Conservation (phyloP, 2,113 vertebrate species). For the Dipodomys stephensi region DNA sequence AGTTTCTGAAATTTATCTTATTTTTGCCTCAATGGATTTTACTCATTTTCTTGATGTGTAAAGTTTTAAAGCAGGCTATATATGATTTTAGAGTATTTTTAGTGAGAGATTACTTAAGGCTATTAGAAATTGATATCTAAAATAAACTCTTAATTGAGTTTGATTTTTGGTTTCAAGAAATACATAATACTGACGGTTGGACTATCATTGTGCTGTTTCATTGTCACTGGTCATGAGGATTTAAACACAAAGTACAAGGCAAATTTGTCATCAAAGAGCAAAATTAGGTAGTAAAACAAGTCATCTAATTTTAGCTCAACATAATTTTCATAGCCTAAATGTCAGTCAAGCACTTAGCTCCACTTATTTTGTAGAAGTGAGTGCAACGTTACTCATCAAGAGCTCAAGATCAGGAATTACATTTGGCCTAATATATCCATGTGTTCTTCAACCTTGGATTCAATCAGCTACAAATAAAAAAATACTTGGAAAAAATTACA, state of each 20-base stretch:
- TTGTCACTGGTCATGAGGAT: neutral
- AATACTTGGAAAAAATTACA: neutral
- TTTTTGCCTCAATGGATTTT: neutral
- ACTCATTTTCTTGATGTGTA: neutral
- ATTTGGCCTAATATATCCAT: neutral
- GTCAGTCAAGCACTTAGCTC: neutral
- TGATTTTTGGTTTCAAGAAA: conserved; percentile 6
- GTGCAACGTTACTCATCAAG: neutral
- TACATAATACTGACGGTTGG: neutral
- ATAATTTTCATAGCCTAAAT: neutral
- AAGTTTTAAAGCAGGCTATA: neutral
- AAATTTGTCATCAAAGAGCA: neutral
- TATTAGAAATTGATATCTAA: neutral
- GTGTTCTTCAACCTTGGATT: neutral
- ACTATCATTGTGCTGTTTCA: neutral
- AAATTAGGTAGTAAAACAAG: neutral
- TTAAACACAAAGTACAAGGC: neutral
- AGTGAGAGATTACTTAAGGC: neutral
- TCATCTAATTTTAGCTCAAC: neutral
- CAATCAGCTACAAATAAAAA: neutral
- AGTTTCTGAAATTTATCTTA: neutral
- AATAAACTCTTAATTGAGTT: neutral
- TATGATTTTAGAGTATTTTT: neutral
- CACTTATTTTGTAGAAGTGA: neutral
- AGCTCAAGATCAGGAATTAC: neutral